Conservation (phyloP, 2,888 invertebrate species). For the Andricus quercusramuli region DNA sequence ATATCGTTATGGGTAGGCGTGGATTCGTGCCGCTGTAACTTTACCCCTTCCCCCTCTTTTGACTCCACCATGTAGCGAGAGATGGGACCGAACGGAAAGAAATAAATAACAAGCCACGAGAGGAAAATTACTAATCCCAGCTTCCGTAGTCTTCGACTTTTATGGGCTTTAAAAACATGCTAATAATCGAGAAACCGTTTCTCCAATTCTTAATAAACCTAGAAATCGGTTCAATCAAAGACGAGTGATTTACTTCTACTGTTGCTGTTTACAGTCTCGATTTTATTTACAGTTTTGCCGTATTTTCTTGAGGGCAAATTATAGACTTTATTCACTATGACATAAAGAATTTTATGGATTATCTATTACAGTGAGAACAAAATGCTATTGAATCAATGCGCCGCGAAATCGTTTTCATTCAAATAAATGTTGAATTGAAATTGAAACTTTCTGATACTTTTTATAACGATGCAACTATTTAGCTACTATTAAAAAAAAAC, state of each 20-base stretch:
- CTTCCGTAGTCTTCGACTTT: conserved; percentile 35
- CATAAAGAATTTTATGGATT: not conserved
- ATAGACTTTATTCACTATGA: not conserved
- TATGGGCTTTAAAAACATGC: conserved; percentile 35
- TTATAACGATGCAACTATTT: too few relatives aligned
- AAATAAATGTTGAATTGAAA: too few relatives aligned
- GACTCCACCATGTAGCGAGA: not conserved
- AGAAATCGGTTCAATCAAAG: conserved; percentile 35
- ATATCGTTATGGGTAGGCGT: conserved; percentile 79
- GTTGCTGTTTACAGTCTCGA: not conserved
- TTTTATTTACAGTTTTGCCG: conserved; percentile 10
- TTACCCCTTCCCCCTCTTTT: conserved; percentile 52
- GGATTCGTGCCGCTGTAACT: conserved; percentile 72
- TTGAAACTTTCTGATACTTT: too few relatives aligned
- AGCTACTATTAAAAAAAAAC: too few relatives aligned
- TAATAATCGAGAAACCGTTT: conserved; percentile 37
- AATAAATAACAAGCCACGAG: conserved; percentile 60
- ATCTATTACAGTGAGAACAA: not conserved
- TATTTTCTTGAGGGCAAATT: not conserved
- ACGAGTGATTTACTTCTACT: conserved; percentile 13
- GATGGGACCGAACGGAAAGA: conserved; percentile 52
- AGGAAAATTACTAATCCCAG: conserved; percentile 36
- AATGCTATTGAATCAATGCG: too few relatives aligned
- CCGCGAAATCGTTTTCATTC: too few relatives aligned
- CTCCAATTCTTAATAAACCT: not conserved